These are phyloP conservation scores for Nilaparvata lugens DNA, from an alignment of 1,140 invertebrate species.

Conservation along the genomic window DNA sequence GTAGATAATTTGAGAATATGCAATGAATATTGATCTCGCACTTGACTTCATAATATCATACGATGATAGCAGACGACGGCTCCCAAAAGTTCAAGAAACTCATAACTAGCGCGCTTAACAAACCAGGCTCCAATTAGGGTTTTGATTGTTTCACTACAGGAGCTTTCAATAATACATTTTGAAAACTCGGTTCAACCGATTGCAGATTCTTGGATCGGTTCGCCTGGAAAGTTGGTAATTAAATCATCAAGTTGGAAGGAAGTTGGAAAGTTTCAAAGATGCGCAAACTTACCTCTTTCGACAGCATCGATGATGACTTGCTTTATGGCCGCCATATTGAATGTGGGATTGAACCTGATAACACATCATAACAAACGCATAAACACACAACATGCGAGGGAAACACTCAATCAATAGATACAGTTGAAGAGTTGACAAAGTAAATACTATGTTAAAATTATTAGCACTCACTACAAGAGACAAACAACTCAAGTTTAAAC, in stretches of 20 bases:
- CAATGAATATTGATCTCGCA: too few relatives aligned
- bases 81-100: too few relatives aligned
- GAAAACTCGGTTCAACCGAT: too few relatives aligned
- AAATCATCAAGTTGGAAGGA: neutral
- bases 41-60: too few relatives aligned
- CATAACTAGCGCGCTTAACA: too few relatives aligned
- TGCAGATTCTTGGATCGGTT: too few relatives aligned
- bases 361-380: neutral
- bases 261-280: neutral
- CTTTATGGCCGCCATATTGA: slow-evolving; percentile 85
- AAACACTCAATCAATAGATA: slow-evolving; percentile 7
- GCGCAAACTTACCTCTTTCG: slow-evolving; percentile 58
- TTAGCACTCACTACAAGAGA: neutral
- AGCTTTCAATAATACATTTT: too few relatives aligned
- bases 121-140: too few relatives aligned
- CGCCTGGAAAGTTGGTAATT: neutral
- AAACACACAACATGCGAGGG: neutral
- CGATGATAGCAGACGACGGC: too few relatives aligned
- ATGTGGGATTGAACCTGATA: slow-evolving; percentile 74
- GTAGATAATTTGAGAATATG: too few relatives aligned
- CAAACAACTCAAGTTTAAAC: neutral
- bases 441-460: slow-evolving; percentile 2
- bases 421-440: neutral
- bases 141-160: too few relatives aligned
- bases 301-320: slow-evolving; percentile 89